Evolutionary conservation across 1,140 invertebrate genomes (phyloP).

Genomic region (Orussus abietinus): DNA sequence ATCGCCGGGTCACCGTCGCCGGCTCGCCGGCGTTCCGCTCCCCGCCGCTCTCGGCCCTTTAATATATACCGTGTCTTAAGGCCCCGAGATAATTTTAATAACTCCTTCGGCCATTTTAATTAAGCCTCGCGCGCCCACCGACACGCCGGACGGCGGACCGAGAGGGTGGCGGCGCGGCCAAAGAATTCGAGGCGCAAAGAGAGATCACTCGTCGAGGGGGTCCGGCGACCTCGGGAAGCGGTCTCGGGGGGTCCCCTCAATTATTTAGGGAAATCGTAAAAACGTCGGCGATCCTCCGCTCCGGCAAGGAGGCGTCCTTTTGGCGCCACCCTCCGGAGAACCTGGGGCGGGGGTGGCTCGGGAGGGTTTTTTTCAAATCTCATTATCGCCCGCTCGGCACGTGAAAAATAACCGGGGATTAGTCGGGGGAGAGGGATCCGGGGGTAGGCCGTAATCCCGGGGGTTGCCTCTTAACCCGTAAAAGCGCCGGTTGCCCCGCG

Average conservation of each 20-base stretch:
- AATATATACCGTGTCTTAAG: too few relatives aligned
- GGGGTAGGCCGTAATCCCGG: too few relatives aligned
- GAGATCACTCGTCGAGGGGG: background rate
- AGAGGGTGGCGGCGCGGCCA: too few relatives aligned
- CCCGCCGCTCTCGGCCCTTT: too few relatives aligned
- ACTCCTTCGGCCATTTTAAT: too few relatives aligned
- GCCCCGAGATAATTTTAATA: too few relatives aligned
- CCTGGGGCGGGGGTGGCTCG: too few relatives aligned
- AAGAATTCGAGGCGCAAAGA: conserved; percentile 15
- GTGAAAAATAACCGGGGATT: conserved; percentile 30
- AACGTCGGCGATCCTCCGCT: conserved; percentile 16
- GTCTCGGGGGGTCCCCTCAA: conserved; percentile 18
- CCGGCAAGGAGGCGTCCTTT: conserved; percentile 10
- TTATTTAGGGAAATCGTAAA: conserved; percentile 39
- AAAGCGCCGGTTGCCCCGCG: conserved; percentile 25
- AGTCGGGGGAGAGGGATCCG: conserved; percentile 3
- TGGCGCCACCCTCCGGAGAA: too few relatives aligned
- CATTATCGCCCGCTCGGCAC: conserved; percentile 31
- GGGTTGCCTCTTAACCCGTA: too few relatives aligned
- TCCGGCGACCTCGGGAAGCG: conserved; percentile 10
- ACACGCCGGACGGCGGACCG: too few relatives aligned
- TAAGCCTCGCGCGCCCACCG: too few relatives aligned
- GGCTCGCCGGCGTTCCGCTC: too few relatives aligned
- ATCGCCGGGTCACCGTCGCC: conserved; percentile 28
- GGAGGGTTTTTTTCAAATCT: conserved; percentile 33